A percentile compares a stretch with the other conserved stretches of the same genome.
These are phyloP conservation scores for Ischnus inquisitorius DNA, from an alignment of 2,888 invertebrate species.

Conservation along the genomic window DNA sequence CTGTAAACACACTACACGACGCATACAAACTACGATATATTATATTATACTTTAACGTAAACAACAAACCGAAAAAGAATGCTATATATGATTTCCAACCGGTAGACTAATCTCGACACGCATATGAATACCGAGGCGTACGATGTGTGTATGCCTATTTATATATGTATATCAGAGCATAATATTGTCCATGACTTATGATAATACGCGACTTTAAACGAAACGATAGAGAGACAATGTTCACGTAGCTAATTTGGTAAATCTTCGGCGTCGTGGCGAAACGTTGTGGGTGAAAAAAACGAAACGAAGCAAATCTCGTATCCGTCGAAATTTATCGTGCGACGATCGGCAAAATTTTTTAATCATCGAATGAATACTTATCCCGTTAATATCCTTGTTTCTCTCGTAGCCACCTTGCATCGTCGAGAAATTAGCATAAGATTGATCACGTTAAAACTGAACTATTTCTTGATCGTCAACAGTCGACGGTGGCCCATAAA, in stretches of 20 bases:
- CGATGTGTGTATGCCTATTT: conserved; percentile 21
- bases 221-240: conserved; percentile 69
- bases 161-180: conserved; percentile 69
- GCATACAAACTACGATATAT: conserved; percentile 71
- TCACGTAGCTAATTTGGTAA: no score
- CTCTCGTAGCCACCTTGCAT: conserved; percentile 77
- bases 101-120: conserved; percentile 72
- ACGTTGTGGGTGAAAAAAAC: background rate
- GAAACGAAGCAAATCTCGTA: background rate
- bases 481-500: conserved; percentile 75
- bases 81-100: conserved; percentile 72
- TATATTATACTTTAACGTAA: conserved; percentile 44
- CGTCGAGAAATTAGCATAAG: conserved; percentile 76
- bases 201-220: conserved; percentile 61
- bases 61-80: conserved; percentile 42
- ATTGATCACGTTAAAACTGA: conserved; percentile 75
- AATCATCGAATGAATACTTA: background rate
- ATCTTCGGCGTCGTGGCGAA: background rate
- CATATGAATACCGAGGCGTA: conserved; percentile 53
- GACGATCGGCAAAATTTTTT: background rate
- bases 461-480: conserved; percentile 80
- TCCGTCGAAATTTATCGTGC: background rate
- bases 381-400: conserved; percentile 64
- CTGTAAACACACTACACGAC: conserved; percentile 73
- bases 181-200: conserved; percentile 72